Percentiles rank a stretch among this genome's conserved stretches.
Conservation (phyloP, 2,797 vertebrate species). For the Eulemur coronatus region DNA sequence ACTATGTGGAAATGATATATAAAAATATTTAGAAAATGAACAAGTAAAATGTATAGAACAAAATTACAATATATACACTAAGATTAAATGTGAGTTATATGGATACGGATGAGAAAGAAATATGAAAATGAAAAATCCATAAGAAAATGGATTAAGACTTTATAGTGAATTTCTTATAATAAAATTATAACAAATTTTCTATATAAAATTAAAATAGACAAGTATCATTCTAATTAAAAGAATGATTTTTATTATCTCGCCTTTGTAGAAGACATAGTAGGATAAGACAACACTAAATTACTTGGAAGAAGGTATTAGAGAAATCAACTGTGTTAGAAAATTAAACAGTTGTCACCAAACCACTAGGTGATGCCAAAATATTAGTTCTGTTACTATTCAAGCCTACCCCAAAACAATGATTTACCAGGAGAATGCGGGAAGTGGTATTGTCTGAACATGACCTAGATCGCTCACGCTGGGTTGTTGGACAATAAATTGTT, state of each 20-base stretch:
- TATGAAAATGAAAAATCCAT: not conserved
- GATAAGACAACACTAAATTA: not conserved
- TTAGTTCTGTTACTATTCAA: slow-evolving; percentile 24
- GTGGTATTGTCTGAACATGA: not conserved
- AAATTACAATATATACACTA: not conserved
- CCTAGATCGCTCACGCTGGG: not conserved
- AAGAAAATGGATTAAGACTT: not conserved
- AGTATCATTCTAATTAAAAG: not conserved
- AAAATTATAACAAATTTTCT: not conserved
- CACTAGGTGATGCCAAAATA: not conserved
- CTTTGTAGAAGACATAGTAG: not conserved
- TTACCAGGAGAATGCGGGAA: not conserved
- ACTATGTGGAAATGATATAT: not conserved
- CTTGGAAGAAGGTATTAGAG: not conserved
- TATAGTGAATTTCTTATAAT: not conserved
- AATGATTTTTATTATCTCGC: not conserved
- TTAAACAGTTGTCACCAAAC: slow-evolving; percentile 8
- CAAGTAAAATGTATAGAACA: not conserved
- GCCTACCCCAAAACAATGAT: not conserved
- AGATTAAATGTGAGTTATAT: not conserved
- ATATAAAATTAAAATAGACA: not conserved
- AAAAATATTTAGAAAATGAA: not conserved
- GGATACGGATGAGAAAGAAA: not conserved
- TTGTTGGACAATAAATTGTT: not conserved
- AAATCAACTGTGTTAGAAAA: slow-evolving; percentile 45